Percentiles rank a stretch among this genome's conserved stretches.
Conservation (phyloP, 2,888 invertebrate genomes). For the Lordiphosa fenestrarum region DNA sequence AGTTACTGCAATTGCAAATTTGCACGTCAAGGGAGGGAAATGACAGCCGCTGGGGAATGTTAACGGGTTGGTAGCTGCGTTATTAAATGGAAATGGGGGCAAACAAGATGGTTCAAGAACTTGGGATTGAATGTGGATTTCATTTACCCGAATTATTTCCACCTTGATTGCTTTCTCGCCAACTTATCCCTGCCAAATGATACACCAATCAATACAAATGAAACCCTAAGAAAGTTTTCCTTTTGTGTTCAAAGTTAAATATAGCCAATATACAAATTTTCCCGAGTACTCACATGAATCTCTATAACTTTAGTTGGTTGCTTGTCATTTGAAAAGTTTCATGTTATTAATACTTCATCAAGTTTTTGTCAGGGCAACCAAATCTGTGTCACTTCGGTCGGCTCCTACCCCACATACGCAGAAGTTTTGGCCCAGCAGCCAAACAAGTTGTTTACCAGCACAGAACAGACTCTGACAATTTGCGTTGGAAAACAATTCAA, state of each 20-base stretch:
- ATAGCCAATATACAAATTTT: constrained; percentile 18
- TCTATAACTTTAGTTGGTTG: neutral
- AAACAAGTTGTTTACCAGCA: constrained; percentile 66
- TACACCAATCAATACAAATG: constrained; percentile 12
- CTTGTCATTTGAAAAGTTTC: constrained; percentile 29
- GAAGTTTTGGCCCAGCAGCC: neutral
- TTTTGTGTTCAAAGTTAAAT: constrained; percentile 34
- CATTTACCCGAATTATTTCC: too few species aligned
- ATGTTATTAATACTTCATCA: constrained; percentile 70
- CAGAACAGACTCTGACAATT: constrained; percentile 49
- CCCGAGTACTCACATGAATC: neutral
- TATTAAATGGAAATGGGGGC: too few species aligned
- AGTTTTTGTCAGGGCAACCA: constrained; percentile 37
- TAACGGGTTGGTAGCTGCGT: too few species aligned
- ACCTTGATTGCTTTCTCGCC: too few species aligned
- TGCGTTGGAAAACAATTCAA: constrained; percentile 59
- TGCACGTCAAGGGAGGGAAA: neutral
- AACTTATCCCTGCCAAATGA: constrained; percentile 13
- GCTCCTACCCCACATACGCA: neutral
- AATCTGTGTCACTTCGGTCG: constrained; percentile 37
- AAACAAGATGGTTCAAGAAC: too few species aligned
- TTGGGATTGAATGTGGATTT: too few species aligned
- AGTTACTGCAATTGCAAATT: constrained; percentile 28
- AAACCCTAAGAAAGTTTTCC: constrained; percentile 4
- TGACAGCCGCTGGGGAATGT: neutral